Conservation (phyloP, 2,797 vertebrate genomes). For the Apogon talboti region DNA sequence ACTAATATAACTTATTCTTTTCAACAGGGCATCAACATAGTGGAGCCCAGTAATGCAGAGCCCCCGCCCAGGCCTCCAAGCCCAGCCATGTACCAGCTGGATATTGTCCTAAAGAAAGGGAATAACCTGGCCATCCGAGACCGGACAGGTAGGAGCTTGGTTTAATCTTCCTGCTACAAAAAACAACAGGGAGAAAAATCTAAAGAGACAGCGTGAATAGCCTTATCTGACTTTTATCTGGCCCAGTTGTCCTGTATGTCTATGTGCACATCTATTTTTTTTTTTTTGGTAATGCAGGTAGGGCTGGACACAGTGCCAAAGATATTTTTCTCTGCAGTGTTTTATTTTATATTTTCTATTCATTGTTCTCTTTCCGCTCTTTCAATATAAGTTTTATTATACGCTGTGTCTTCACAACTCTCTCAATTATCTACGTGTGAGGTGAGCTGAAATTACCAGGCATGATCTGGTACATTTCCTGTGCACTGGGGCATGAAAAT, state of each 20-base stretch:
- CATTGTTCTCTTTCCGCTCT: background rate
- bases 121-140: conserved; percentile 94
- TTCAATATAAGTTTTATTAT: conserved; percentile 16
- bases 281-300: conserved; percentile 6
- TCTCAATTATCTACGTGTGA: conserved; percentile 27
- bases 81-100: conserved; percentile 94
- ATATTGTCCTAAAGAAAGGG: conserved; percentile 91
- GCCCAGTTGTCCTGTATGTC: background rate
- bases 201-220: conserved; percentile 13
- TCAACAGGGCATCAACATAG: conserved; percentile 86
- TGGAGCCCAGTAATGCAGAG: conserved; percentile 90
- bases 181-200: conserved; percentile 5
- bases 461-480: conserved; percentile 31
- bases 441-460: conserved; percentile 24
- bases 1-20: conserved; percentile 28
- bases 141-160: conserved; percentile 88
- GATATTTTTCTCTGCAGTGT: background rate
- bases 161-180: conserved; percentile 12
- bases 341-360: background rate
- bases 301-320: background rate
- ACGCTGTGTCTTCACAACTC: conserved; percentile 2
- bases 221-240: conserved; percentile 12
- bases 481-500: conserved; percentile 21
- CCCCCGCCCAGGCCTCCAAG: conserved; percentile 73
- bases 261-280: conserved; percentile 15